phyloP scores from a whole-genome alignment of 1,140 invertebrate genomes.

The Eriocheir sinensis region DNA sequence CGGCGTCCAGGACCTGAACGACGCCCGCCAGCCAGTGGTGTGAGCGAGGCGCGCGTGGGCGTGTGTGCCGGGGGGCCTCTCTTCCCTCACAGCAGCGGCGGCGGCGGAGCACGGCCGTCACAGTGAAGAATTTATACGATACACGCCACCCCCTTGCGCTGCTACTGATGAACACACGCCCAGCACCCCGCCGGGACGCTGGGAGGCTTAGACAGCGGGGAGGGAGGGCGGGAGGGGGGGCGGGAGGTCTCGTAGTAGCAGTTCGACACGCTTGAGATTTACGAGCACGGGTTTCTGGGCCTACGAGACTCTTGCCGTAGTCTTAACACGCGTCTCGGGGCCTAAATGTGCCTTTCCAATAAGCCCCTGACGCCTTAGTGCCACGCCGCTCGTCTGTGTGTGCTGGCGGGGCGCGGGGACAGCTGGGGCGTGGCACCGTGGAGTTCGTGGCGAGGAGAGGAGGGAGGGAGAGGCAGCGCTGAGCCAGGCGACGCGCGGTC shows the following conservation, averaged over 20 bases:
- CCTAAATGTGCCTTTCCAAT: neutral
- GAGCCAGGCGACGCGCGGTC: neutral
- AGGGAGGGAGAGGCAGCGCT: neutral
- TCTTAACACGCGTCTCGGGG: neutral
- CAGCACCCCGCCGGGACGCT: neutral
- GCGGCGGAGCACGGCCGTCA: neutral
- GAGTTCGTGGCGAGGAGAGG: neutral
- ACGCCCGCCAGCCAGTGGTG: neutral
- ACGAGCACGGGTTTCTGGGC: neutral
- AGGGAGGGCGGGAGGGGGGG: neutral
- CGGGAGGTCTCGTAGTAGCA: neutral
- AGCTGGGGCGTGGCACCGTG: neutral
- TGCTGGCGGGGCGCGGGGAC: neutral
- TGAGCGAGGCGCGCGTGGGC: neutral
- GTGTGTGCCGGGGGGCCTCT: neutral
- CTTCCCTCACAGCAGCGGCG: neutral
- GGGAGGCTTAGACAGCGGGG: neutral
- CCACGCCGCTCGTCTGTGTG: neutral
- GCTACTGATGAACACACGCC: neutral
- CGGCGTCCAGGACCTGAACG: neutral
- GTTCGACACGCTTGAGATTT: slow-evolving; percentile 5
- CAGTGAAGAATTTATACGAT: slow-evolving; percentile 6
- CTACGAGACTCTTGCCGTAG: neutral
- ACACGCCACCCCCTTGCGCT: neutral
- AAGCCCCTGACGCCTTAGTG: neutral